These are phyloP conservation scores for Gymnosoma rotundatum DNA, from an alignment of 2,888 invertebrate genomes.

Conservation along the genomic window DNA sequence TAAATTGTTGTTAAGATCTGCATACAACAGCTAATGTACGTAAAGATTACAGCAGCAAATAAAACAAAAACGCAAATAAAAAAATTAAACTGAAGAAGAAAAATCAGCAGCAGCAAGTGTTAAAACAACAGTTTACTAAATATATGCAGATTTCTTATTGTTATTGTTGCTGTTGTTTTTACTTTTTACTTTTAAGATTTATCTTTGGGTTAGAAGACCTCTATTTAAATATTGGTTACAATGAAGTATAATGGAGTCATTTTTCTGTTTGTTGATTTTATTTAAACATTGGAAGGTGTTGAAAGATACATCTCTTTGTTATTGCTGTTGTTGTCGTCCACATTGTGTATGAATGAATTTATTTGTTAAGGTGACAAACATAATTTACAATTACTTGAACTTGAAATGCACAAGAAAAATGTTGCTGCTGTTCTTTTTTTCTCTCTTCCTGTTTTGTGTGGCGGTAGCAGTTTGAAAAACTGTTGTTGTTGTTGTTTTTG, in stretches of 20 bases:
- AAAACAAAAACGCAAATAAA: slow-evolving; percentile 8
- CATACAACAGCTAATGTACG: slow-evolving; percentile 57
- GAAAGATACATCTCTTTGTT: slow-evolving; percentile 66
- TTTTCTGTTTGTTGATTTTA: slow-evolving; percentile 42
- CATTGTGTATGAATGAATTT: slow-evolving; percentile 54
- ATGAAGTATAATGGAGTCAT: slow-evolving; percentile 66
- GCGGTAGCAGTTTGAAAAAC: slow-evolving; percentile 26
- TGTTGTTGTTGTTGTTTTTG: slow-evolving; percentile 21
- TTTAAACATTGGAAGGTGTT: slow-evolving; percentile 66
- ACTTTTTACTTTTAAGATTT: slow-evolving; percentile 59
- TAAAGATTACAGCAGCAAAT: slow-evolving; percentile 44
- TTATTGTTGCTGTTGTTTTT: slow-evolving; percentile 26
- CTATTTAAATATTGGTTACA: slow-evolving; percentile 69
- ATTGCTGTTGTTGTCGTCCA: slow-evolving; percentile 19
- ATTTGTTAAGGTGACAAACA: slow-evolving; percentile 69
- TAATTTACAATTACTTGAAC: slow-evolving; percentile 69
- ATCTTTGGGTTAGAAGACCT: slow-evolving; percentile 66
- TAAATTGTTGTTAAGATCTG: slow-evolving; percentile 64
- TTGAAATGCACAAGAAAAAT: slow-evolving; percentile 40
- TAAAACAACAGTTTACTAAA: slow-evolving; percentile 73
- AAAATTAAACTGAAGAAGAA: slow-evolving; percentile 5
- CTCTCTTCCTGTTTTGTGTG: neutral
- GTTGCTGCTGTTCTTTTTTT: too few species aligned
- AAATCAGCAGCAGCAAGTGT: slow-evolving; percentile 68
- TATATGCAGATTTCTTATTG: slow-evolving; percentile 68